Base-by-base conservation (phyloP, 2,888 invertebrate genomes). In the Dugesia japonica region DNA sequence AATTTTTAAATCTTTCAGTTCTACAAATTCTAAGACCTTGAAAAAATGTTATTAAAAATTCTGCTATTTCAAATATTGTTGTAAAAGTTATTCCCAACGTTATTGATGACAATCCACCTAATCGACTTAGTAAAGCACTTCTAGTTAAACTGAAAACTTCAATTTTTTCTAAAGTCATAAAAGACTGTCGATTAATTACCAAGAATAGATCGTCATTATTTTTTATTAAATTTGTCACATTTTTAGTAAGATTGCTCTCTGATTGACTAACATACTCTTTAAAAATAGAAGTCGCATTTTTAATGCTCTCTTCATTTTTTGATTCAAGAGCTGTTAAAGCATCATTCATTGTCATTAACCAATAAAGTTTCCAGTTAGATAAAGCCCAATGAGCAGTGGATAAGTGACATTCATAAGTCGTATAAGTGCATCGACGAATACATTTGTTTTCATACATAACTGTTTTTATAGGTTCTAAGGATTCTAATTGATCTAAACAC, bases 41-140 rank as follows among this genome's bases (percentile, higher is more conserved):
- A 56, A 56, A 20, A 56, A 56, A 56, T 56, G 23, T 56, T 56
- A 56, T 20, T 20, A 71, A 28, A 72, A 76, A 76, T 76, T 76
- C 76, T 27, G 71, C 72, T 73, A 76, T 27, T 72, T 76, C 76
- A 76, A 73, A 76, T 4, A 76, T 73, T 28, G 76, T 76, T 4
- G 76, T 71, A 72, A 76, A 71, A 28, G 76, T 76, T 26, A 76
- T 71, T 28, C 76, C 76, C 13, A 76, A 26, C 17, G 56, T 71
- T 26, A 76, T 31, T n/a, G 76, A 76, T n/a, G 76, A 76, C 26
- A 76, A 71, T 1, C 76, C 76, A n/a, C 76, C 76, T 4, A 76
- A 26, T 27, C 76, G 27, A 72, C 76, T 76, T 20, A 76, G n/a
- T n/a, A 76, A 26, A 4, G 76, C 76, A 23, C 23, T 28, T 13